Evolutionary conservation across 2,888 invertebrate species (phyloP).

Genomic region (Phanerotoma sp.): DNA sequence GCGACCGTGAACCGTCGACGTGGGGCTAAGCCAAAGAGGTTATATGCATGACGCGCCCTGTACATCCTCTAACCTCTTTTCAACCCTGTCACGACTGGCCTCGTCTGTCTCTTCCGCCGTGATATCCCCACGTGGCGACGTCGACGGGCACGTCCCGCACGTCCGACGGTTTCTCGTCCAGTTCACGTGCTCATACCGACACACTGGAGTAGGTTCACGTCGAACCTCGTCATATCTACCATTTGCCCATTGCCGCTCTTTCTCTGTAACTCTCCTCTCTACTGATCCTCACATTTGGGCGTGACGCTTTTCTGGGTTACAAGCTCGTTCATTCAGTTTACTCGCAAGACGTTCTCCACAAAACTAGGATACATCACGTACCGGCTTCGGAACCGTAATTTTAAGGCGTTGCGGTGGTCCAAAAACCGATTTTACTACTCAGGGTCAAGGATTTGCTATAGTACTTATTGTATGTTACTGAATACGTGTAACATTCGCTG

Average conservation of each 20-base stretch:
- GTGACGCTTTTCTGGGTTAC: too few species aligned
- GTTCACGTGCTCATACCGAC: conserved; percentile 23
- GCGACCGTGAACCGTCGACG: conserved; percentile 31
- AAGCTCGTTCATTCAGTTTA: too few species aligned
- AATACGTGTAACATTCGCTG: too few species aligned
- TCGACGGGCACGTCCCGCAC: conserved; percentile 44
- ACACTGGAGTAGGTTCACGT: conserved; percentile 9
- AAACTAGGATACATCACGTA: too few species aligned
- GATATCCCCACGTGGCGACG: conserved; percentile 36
- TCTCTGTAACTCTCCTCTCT: background rate
- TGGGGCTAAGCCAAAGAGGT: conserved; percentile 28
- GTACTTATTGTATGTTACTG: too few species aligned
- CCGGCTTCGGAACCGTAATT: too few species aligned
- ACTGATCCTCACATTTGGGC: too few species aligned
- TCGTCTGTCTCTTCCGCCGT: conserved; percentile 28
- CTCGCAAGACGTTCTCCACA: too few species aligned
- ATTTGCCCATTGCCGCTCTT: background rate
- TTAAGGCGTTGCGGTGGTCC: too few species aligned
- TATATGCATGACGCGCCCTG: conserved; percentile 26
- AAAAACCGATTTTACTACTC: too few species aligned
- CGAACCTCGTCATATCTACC: background rate
- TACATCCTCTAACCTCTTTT: conserved; percentile 38
- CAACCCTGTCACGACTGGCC: conserved; percentile 45
- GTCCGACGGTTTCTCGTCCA: conserved; percentile 16
- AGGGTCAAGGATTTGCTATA: too few species aligned